Conservation (phyloP, 2,888 invertebrate species). For the Fissipunctia ypsillon region DNA sequence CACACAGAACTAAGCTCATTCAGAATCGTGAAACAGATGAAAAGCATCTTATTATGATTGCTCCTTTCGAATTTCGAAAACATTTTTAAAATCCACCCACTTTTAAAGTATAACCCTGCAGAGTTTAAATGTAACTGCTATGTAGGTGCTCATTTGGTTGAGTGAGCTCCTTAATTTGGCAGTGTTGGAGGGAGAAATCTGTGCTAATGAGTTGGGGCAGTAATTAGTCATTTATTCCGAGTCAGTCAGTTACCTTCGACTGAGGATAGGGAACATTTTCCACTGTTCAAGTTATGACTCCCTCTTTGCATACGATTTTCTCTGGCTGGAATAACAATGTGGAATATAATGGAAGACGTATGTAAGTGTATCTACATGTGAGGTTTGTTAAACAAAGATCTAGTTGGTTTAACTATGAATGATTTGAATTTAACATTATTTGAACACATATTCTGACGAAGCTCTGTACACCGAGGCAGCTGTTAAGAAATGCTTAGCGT, state of each 20-base stretch:
- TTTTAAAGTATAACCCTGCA: constrained; percentile 57
- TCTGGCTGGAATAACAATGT: constrained; percentile 54
- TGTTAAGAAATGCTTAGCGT: constrained; percentile 1
- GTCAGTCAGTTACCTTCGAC: constrained; percentile 67
- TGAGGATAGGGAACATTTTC: constrained; percentile 60
- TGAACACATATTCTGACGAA: constrained; percentile 12
- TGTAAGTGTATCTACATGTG: constrained; percentile 13
- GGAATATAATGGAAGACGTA: constrained; percentile 43
- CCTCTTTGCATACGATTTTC: constrained; percentile 61
- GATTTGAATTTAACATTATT: constrained; percentile 49
- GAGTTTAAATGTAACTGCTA: constrained; percentile 49
- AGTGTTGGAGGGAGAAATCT: constrained; percentile 61
- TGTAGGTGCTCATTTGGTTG: constrained; percentile 46
- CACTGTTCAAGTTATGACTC: constrained; percentile 62
- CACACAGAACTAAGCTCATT: constrained; percentile 1
- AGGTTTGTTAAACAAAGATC: constrained; percentile 20
- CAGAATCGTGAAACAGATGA: constrained; percentile 31
- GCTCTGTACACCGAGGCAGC: not conserved
- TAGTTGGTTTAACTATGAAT: constrained; percentile 39
- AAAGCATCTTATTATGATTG: constrained; percentile 42
- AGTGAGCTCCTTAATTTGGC: constrained; percentile 63
- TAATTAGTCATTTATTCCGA: constrained; percentile 72
- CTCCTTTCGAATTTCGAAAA: constrained; percentile 47
- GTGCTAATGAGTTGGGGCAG: constrained; percentile 69
- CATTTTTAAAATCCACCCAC: constrained; percentile 54